phyloP scores from a whole-genome alignment of 2,888 invertebrate species.

The Eudemis profundana region DNA sequence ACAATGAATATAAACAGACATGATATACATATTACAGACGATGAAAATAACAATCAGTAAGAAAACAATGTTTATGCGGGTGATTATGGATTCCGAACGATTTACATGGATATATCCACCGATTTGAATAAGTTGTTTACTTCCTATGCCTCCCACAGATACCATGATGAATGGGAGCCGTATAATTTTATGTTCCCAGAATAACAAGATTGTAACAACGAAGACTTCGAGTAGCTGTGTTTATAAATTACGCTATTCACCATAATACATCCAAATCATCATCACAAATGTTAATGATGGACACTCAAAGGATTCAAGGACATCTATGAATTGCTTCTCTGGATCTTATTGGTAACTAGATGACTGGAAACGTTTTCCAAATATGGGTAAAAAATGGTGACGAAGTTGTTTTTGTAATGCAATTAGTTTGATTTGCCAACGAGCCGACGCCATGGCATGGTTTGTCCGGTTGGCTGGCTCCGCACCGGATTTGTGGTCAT shows the following conservation, averaged over 20 bases:
- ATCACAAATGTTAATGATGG: slow-evolving; percentile 23
- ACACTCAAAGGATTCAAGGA: not conserved
- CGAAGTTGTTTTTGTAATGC: slow-evolving; percentile 19
- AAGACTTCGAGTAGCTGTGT: slow-evolving; percentile 16
- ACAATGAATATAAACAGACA: too few relatives aligned
- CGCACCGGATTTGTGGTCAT: slow-evolving; percentile 57
- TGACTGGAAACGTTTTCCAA: slow-evolving; percentile 5
- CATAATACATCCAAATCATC: slow-evolving; percentile 27
- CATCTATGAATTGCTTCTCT: slow-evolving; percentile 10
- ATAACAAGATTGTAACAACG: slow-evolving; percentile 38
- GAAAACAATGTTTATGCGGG: slow-evolving; percentile 15
- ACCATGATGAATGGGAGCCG: slow-evolving; percentile 28
- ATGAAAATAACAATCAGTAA: not conserved
- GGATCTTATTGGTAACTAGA: slow-evolving; percentile 1
- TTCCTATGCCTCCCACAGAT: slow-evolving; percentile 39
- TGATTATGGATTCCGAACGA: slow-evolving; percentile 19
- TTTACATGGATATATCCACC: slow-evolving; percentile 20
- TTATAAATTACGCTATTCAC: slow-evolving; percentile 32
- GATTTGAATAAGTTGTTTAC: slow-evolving; percentile 42
- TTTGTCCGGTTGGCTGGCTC: slow-evolving; percentile 52
- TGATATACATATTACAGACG: too few relatives aligned
- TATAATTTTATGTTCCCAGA: slow-evolving; percentile 32
- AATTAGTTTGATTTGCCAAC: slow-evolving; percentile 36
- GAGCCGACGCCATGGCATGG: slow-evolving; percentile 43
- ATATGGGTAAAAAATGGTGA: not conserved